Evolutionary conservation across 2,888 invertebrate genomes (phyloP).

Genomic region (Metalampra italica): DNA sequence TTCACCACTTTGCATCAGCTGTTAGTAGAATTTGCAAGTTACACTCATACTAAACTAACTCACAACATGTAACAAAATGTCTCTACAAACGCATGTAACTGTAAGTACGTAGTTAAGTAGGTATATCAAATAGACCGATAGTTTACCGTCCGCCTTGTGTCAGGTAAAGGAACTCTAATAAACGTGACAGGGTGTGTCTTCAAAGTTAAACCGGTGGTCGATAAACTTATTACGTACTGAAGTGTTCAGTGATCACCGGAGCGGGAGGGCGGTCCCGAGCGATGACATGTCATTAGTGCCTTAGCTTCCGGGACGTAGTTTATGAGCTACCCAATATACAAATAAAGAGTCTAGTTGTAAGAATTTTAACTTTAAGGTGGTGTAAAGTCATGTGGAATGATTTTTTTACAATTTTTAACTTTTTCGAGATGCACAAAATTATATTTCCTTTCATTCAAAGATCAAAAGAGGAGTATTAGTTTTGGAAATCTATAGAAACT

Average conservation of each 20-base stretch:
- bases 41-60: too few species aligned
- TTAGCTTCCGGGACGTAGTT: constrained; percentile 19
- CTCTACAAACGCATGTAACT: too few species aligned
- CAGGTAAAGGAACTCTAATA: constrained; percentile 12
- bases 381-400: too few species aligned
- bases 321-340: constrained; percentile 1
- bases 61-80: too few species aligned
- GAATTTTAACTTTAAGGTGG: background rate
- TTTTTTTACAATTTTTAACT: too few species aligned
- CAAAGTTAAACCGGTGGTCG: constrained; percentile 35
- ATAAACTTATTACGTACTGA: constrained; percentile 56
- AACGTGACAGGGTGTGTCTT: constrained; percentile 10
- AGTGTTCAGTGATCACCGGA: constrained; percentile 49
- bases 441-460: too few species aligned
- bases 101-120: too few species aligned
- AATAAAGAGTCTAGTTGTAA: constrained; percentile 1
- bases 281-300: constrained; percentile 55
- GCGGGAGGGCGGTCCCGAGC: constrained; percentile 46
- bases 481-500: too few species aligned
- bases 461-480: too few species aligned
- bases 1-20: background rate
- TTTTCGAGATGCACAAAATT: too few species aligned
- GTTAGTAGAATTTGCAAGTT: background rate
- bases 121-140: too few species aligned
- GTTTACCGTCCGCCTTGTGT: background rate